Base-by-base conservation (phyloP, 2,888 invertebrate genomes). In the Phoronis australis region DNA sequence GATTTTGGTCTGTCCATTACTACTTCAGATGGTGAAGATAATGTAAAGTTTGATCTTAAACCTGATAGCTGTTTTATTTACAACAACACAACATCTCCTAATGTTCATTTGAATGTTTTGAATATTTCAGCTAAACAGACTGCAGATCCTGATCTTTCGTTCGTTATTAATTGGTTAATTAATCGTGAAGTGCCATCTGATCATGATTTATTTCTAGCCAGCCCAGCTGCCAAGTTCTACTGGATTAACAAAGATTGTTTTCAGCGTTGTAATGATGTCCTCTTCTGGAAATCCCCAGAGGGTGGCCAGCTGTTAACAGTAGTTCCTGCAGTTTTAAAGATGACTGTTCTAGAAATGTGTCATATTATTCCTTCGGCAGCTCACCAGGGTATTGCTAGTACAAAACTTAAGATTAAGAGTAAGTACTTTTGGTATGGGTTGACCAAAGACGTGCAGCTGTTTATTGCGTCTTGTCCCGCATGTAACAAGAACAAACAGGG, bases 401-500 rank as follows among this genome's bases (percentile, higher is more conserved):
- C 31, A 9, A 31, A 31, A 31, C 15, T 31, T 15, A 9, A 15
- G 9, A 9, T 31, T 9, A 31, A 31, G 15, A 15, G 15, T 12
- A 31, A 31, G 15, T 31, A 12, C 15, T 31, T 12, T 15, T 31
- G 31, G 31, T 9, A 12, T 15, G 15, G 15, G 9, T 15, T 31
- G 9, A 31, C 9, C 15, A 31, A 31, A 31, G 48, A 40, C 23
- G 20, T 44, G 12, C 25, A 40, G 25, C 18, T 25, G 4, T 45
- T 4, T 25, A 43, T 52, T 2, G 27, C 37, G 2, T 18, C 35
- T 1, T 48, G 51, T 25, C n/a, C 5, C 1, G n/a, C 27, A 2
- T 52, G 48, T 21, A 48, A 43, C 27, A 3, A 5, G 18, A 48
- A 45, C 18, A 48, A 52, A 21, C 48, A 35, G 24, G 20, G n/a